These are phyloP conservation scores for Aleiodes testaceus DNA, from an alignment of 2,888 invertebrate species.

Conservation along the genomic window DNA sequence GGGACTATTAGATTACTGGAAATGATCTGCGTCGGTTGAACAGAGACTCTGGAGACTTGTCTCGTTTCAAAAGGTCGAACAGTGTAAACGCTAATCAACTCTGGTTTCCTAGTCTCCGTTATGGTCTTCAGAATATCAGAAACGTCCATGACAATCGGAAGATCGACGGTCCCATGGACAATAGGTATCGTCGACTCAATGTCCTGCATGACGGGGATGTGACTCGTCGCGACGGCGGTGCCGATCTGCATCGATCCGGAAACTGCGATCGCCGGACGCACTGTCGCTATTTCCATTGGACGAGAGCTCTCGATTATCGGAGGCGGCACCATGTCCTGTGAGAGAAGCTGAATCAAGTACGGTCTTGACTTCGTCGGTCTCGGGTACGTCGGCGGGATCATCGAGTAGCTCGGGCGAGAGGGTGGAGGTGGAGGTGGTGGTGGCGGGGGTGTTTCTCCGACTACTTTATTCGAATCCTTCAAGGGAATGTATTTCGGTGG, in stretches of 20 bases:
- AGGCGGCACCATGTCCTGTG: conserved; percentile 70
- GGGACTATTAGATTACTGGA: conserved; percentile 61
- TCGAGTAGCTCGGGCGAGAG: conserved; percentile 59
- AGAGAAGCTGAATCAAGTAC: conserved; percentile 67
- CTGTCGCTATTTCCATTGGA: conserved; percentile 62
- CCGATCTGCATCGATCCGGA: conserved; percentile 70
- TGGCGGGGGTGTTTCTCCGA: conserved; percentile 53
- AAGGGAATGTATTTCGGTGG: conserved; percentile 64
- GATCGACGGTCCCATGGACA: conserved; percentile 70
- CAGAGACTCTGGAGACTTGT: conserved; percentile 61
- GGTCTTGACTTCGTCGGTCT: conserved; percentile 64
- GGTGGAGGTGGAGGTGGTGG: conserved; percentile 47
- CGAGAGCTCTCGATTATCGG: conserved; percentile 58
- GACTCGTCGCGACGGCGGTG: conserved; percentile 68
- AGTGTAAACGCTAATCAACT: conserved; percentile 68
- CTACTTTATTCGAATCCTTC: conserved; percentile 57
- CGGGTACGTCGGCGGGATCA: conserved; percentile 62
- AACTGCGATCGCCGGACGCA: conserved; percentile 65
- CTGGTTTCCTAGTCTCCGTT: conserved; percentile 59
- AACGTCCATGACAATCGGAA: conserved; percentile 68
- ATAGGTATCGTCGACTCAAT: conserved; percentile 70
- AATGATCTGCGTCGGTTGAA: conserved; percentile 61
- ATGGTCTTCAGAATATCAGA: conserved; percentile 62
- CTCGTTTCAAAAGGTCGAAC: conserved; percentile 67
- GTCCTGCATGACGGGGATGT: conserved; percentile 68